Evolutionary conservation across 2,113 vertebrate genomes (phyloP).

Genomic region (Scolopax mira): DNA sequence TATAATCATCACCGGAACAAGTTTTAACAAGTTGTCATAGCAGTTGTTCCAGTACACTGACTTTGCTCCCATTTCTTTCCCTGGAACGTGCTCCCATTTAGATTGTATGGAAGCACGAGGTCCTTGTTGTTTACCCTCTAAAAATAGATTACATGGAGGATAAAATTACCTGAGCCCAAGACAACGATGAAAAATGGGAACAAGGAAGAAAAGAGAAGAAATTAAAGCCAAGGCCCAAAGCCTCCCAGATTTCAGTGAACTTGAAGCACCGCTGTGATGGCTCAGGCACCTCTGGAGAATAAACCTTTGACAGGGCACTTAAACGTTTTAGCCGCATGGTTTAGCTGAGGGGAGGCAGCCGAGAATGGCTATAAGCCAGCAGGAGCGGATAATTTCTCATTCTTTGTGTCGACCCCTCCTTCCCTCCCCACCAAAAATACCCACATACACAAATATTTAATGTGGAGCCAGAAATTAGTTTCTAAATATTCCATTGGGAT

Average conservation of each 20-base stretch:
- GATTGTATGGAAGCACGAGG: background rate
- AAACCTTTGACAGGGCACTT: constrained; percentile 33
- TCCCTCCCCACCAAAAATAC: constrained; percentile 63
- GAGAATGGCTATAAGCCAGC: constrained; percentile 15
- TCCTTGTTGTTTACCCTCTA: constrained; percentile 50
- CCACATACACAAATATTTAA: constrained; percentile 72
- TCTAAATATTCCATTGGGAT: constrained; percentile 77
- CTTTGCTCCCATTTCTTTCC: constrained; percentile 3
- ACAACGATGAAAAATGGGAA: constrained; percentile 7
- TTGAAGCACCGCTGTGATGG: background rate
- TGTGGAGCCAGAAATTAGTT: constrained; percentile 72
- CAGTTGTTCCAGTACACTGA: constrained; percentile 46
- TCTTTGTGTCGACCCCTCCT: background rate
- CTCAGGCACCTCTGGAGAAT: constrained; percentile 16
- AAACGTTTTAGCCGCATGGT: background rate
- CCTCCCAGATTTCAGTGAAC: background rate
- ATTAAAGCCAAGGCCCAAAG: constrained; percentile 14
- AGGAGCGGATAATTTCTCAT: background rate
- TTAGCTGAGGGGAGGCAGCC: background rate
- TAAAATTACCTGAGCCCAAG: constrained; percentile 24
- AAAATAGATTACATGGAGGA: constrained; percentile 22
- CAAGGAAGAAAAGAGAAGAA: background rate
- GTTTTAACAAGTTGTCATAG: constrained; percentile 50
- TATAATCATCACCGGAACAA: constrained; percentile 7
- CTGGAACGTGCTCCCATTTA: constrained; percentile 31